Percentiles rank a stretch among this genome's conserved stretches.
Conservation (phyloP, 1,140 invertebrate genomes). For the Plodia interpunctella region DNA sequence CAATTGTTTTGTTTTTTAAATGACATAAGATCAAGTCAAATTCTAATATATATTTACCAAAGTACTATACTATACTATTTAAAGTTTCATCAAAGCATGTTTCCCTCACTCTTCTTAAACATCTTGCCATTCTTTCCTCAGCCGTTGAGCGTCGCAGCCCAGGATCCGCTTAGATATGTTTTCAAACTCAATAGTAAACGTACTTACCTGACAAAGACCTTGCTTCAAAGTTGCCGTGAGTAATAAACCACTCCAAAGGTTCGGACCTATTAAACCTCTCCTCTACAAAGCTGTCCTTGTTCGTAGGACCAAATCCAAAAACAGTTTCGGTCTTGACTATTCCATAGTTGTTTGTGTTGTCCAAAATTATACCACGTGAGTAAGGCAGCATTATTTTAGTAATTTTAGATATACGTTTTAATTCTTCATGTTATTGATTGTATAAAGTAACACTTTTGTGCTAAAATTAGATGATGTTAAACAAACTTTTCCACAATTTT, state of each 20-base stretch:
- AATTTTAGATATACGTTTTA: not conserved
- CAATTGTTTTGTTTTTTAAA: too few relatives aligned
- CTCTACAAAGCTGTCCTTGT: slow-evolving; percentile 29
- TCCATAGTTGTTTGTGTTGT: slow-evolving; percentile 44
- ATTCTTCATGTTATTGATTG: slow-evolving; percentile 11
- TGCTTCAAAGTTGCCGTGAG: slow-evolving; percentile 29
- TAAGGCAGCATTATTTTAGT: slow-evolving; percentile 39
- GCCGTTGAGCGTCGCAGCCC: too few relatives aligned
- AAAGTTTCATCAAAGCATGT: too few relatives aligned
- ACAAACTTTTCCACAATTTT: too few relatives aligned
- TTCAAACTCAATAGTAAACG: not conserved
- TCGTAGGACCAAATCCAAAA: slow-evolving; percentile 33
- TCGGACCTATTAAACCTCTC: slow-evolving; percentile 28
- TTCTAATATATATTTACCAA: too few relatives aligned
- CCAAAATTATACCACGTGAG: slow-evolving; percentile 37
- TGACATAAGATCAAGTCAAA: too few relatives aligned
- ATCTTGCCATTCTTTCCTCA: too few relatives aligned
- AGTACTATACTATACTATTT: too few relatives aligned
- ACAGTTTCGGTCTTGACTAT: slow-evolving; percentile 50
- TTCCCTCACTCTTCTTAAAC: too few relatives aligned
- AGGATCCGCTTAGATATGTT: too few relatives aligned
- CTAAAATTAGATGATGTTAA: too few relatives aligned
- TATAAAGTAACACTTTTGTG: not conserved
- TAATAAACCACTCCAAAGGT: slow-evolving; percentile 39
- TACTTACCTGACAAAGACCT: slow-evolving; percentile 34